phyloP scores from a whole-genome alignment of 2,113 vertebrate species.

The Actinemys pallida region DNA sequence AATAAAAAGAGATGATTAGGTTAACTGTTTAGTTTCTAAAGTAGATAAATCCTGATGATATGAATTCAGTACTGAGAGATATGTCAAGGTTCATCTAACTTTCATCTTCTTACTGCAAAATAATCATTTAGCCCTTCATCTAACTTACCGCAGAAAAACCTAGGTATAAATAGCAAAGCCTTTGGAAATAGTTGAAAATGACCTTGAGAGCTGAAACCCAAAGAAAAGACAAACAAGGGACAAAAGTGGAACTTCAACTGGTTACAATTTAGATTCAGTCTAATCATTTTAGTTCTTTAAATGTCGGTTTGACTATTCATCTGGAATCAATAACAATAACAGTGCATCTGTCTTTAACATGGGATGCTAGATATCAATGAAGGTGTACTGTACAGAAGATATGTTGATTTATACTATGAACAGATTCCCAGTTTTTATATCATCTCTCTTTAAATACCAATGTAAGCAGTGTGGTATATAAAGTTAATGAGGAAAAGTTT shows the following conservation, averaged over 20 bases:
- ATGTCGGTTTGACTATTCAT: constrained; percentile 45
- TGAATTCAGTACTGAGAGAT: constrained; percentile 70
- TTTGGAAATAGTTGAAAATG: constrained; percentile 63
- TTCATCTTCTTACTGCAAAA: constrained; percentile 76
- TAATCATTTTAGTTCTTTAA: constrained; percentile 76
- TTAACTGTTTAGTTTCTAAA: constrained; percentile 85
- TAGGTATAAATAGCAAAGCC: not conserved
- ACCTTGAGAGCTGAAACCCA: constrained; percentile 71
- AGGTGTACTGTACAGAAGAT: constrained; percentile 35
- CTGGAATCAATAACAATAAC: constrained; percentile 64
- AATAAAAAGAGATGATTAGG: constrained; percentile 83
- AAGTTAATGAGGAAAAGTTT: constrained; percentile 71
- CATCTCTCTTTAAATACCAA: constrained; percentile 34
- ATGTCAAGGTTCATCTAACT: constrained; percentile 80
- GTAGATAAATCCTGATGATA: constrained; percentile 76
- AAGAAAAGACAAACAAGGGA: constrained; percentile 45
- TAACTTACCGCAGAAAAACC: constrained; percentile 51
- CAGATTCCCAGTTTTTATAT: constrained; percentile 53
- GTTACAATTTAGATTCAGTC: constrained; percentile 75
- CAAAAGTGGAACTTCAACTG: constrained; percentile 51
- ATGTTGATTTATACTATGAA: constrained; percentile 58
- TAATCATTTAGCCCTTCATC: constrained; percentile 69
- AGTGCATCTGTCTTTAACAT: constrained; percentile 31
- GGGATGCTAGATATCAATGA: constrained; percentile 59
- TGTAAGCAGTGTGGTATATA: constrained; percentile 44